A percentile compares a stretch with the other conserved stretches of the same genome.
Evolutionary conservation across 2,113 vertebrate genomes (phyloP).

Genomic region (Hemiprocne comata): DNA sequence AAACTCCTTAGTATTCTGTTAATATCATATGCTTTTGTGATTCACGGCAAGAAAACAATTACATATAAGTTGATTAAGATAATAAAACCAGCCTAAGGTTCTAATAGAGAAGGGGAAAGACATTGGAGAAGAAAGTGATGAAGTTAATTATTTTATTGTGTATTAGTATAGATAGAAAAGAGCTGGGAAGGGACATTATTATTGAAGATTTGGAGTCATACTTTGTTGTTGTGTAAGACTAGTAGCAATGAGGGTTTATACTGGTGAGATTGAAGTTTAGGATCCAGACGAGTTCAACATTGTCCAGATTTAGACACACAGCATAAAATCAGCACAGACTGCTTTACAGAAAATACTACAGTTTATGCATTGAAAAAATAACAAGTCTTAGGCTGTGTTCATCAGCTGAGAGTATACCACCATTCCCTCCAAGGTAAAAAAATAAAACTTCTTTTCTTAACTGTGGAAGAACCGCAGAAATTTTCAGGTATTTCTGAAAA

Average conservation of each 20-base stretch:
- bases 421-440: background rate
- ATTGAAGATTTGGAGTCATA: background rate
- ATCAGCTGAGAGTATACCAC: background rate
- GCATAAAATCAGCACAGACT: background rate
- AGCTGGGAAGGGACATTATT: background rate
- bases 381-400: background rate
- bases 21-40: background rate
- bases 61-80: background rate
- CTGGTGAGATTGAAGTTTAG: background rate
- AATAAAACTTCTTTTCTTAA: background rate
- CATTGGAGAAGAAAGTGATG: background rate
- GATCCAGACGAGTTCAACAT: background rate
- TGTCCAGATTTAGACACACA: background rate
- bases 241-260: background rate
- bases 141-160: background rate
- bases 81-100: background rate
- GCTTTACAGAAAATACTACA: background rate
- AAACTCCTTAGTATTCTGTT: background rate
- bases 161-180: background rate
- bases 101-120: background rate
- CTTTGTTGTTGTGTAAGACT: background rate
- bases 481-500: background rate
- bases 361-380: background rate
- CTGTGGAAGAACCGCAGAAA: background rate
- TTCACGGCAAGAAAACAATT: conserved; percentile 1